A percentile compares a stretch with the other conserved stretches of the same genome.
phyloP scores from a whole-genome alignment of 2,113 vertebrate genomes.

The Dendropsophus ebraccatus region DNA sequence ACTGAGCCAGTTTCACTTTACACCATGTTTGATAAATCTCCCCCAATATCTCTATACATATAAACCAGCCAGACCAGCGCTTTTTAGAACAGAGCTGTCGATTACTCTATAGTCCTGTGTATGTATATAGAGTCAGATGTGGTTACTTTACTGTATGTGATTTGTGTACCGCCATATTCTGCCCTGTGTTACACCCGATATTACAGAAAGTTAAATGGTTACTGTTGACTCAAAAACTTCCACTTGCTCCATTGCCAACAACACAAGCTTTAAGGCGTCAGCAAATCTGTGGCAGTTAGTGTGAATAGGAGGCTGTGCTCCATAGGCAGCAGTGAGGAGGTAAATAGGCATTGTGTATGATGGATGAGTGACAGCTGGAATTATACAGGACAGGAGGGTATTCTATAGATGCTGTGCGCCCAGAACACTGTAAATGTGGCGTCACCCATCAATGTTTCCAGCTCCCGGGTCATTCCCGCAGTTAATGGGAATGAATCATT shows the following conservation, averaged over 20 bases:
- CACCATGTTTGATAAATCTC: too few species aligned
- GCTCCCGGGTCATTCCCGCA: conserved; percentile 29
- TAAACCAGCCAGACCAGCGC: too few species aligned
- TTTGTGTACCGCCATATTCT: too few species aligned
- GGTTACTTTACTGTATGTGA: too few species aligned
- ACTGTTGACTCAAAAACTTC: background rate
- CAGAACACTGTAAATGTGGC: background rate
- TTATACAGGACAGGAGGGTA: background rate
- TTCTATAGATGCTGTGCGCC: background rate
- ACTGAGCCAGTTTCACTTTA: too few species aligned
- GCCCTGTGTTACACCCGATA: too few species aligned
- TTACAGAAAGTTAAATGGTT: background rate
- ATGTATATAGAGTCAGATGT: too few species aligned
- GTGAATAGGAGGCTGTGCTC: background rate
- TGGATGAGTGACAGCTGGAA: background rate
- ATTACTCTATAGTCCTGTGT: too few species aligned
- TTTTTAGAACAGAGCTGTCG: too few species aligned
- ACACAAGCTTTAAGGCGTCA: background rate
- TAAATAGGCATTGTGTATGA: background rate
- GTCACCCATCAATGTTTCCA: conserved; percentile 5
- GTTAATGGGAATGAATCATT: conserved; percentile 41
- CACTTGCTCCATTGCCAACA: background rate
- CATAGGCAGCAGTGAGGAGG: background rate
- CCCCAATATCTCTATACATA: too few species aligned
- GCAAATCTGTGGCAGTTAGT: background rate